Percentiles rank a stretch among this genome's conserved stretches.
These are phyloP conservation scores for Puffinus mauretanicus DNA, from an alignment of 2,113 vertebrate species.

Conservation along the genomic window DNA sequence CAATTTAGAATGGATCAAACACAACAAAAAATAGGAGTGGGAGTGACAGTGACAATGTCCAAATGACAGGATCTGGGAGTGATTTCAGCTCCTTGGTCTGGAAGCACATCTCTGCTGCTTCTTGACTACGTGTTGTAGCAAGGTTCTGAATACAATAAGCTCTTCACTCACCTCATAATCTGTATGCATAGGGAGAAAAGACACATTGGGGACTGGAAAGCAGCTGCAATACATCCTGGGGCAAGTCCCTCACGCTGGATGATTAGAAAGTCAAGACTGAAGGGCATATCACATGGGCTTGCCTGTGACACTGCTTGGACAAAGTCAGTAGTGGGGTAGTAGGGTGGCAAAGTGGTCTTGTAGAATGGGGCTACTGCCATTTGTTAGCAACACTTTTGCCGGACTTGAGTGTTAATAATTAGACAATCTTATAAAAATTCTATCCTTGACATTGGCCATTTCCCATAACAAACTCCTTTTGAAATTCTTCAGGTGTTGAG, in stretches of 20 bases:
- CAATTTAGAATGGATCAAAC: not conserved
- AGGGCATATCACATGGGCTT: not conserved
- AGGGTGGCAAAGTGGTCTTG: not conserved
- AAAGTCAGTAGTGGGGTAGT: not conserved
- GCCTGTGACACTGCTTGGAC: not conserved
- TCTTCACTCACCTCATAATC: not conserved
- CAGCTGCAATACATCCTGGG: not conserved
- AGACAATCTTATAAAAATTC: not conserved
- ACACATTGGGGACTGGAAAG: not conserved
- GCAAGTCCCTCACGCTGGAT: not conserved
- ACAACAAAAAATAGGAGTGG: not conserved
- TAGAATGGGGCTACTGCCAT: not conserved
- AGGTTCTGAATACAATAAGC: not conserved
- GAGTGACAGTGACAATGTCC: not conserved
- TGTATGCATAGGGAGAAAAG: not conserved
- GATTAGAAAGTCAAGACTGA: not conserved
- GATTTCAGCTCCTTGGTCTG: not conserved
- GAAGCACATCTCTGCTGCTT: not conserved
- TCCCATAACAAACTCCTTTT: not conserved
- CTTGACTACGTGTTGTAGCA: accelerated
- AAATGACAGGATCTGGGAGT: not conserved
- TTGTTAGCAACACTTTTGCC: not conserved
- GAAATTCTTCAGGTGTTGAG: not conserved
- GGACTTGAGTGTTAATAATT: not conserved
- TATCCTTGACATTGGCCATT: not conserved